A percentile compares a stretch with the other conserved stretches of the same genome.
Conservation (phyloP, 2,888 invertebrate species). For the Nipponacmea schrenckii region DNA sequence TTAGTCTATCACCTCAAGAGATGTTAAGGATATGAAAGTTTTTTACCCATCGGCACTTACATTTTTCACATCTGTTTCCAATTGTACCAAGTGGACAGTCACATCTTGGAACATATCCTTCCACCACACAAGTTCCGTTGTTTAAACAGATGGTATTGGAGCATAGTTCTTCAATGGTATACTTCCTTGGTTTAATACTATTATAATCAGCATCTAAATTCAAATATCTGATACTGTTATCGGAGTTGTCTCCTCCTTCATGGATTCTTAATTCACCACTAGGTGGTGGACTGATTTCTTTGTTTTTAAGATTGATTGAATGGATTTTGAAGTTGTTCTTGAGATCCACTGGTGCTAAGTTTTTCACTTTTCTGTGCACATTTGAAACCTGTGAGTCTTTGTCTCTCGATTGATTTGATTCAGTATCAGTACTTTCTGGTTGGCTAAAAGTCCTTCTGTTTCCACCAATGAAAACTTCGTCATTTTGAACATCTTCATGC, state of each 20-base stretch:
- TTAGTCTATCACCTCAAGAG: no score
- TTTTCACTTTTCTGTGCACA: conserved; percentile 16
- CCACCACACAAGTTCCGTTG: conserved; percentile 56
- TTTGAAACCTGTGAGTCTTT: conserved; percentile 9
- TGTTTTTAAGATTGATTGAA: conserved; percentile 16
- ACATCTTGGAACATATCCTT: conserved; percentile 70
- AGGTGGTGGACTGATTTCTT: background rate
- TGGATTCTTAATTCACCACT: background rate
- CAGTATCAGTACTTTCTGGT: background rate
- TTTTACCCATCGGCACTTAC: conserved; percentile 43
- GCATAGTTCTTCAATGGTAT: conserved; percentile 28
- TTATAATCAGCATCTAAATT: background rate
- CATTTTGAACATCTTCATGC: background rate
- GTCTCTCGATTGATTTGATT: conserved; percentile 18
- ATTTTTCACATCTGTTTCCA: conserved; percentile 87
- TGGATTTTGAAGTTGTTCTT: conserved; percentile 14
- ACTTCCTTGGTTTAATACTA: background rate
- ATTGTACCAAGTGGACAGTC: conserved; percentile 90
- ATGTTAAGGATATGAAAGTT: no score
- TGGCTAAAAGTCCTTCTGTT: background rate
- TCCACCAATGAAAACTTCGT: background rate
- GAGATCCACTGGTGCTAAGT: background rate
- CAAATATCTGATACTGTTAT: background rate
- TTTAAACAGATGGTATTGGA: conserved; percentile 47
- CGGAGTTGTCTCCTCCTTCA: background rate